Base-by-base conservation (phyloP, 2,888 invertebrate genomes). In the Sesamia inferens region DNA sequence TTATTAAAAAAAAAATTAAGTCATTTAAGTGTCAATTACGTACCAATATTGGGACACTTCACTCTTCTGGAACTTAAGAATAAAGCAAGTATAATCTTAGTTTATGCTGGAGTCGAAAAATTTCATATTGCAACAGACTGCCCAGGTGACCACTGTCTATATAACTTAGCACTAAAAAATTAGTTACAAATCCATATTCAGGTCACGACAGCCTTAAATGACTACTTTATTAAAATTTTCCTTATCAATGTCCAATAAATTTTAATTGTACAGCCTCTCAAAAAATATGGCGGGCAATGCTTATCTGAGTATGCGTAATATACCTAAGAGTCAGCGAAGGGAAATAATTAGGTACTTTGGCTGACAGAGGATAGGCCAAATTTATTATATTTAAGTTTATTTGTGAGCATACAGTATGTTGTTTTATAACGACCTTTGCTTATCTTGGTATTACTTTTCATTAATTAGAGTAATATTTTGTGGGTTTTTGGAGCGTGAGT, bases 271-370 rank as follows among this genome's bases (percentile, higher is more conserved):
- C 51, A 54, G 58, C 22, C 58, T 59, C 67, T 70, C 57, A 68
- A 83, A 82, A 79, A 83, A 80, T 83, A 80, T 83, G 81, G 71
- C 71, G 75, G 81, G 80, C 71, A 51, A 6, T 51, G 54, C 76
- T 80, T 80, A 80, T 80, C 80, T 69, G 42, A 2, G 19, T 69
- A 39, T 61, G 58, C 80, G 71, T 75, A 71, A 81, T 62, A 74
- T 31, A 39, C 39, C 39, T 83, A 75, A 83, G 63, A 81, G 83
- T 71, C 81, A 74, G 61, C 83, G 44, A 44, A 74, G 71, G 16
- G 58, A 80, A 75, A 79, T 81, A 81, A 81, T 83, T 83, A 79
- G 80, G 84, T 80, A 31, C 76, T 83, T 83, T 61, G 69, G 55
- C 55, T 6, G 62, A 57, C 55, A 59, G 22, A 64, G 68, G 66